Base-by-base conservation (phyloP, 1,140 invertebrate genomes). In the Schlechtendalia chinensis region DNA sequence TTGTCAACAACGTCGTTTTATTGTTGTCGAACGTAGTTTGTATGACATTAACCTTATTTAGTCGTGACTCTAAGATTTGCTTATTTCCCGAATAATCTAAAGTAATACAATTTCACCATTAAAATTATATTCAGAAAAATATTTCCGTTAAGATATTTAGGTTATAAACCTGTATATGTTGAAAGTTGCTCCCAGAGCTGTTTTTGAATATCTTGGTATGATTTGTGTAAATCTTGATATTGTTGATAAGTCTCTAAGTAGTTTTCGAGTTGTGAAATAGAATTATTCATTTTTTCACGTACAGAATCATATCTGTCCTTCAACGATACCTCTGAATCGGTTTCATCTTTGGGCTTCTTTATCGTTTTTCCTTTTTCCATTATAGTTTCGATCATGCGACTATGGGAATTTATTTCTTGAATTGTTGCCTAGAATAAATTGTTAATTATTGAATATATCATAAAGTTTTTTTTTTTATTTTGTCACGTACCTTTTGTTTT, bases 371-470 rank as follows among this genome's bases (percentile, higher is more conserved):
- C 94, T 87, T 96, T 97, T 84, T 97, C 95, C 10, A 92, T 92
- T 1, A 96, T 90, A 81, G 91, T 91, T 86, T 97, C 96, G 65
- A 98, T 91, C 32, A 96, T 90, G 81, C 95, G 88, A 85, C 96
- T 96, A 84, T 98, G 94, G 0, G 93, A 93, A 27, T 91, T 86
- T 19, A 96, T 95, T 87, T 98, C 96, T 88, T 97, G 95, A 39
- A 94, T 88, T 58, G 91, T 87, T 1, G 92, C 91, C 89, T 91
- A 83, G 56, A 83, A 45, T 82, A 81, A 80, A 81, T 80, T 22
- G 47, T n/a, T 32, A 39, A 67, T n/a, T 47, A 27, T 17, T 50
- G 8, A 50, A 50, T 24, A 72, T 24, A 8, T 39, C 32, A 8
- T 61, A 32, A n/a, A 65, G 17, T 17, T 29, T 63, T 39, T 29